Evolutionary conservation across 37 sponge, comb jelly and placozoan genomes (phyloP), one percentile per base, ranked within the genome.

Genomic region (Tethya wilhelma): DNA sequence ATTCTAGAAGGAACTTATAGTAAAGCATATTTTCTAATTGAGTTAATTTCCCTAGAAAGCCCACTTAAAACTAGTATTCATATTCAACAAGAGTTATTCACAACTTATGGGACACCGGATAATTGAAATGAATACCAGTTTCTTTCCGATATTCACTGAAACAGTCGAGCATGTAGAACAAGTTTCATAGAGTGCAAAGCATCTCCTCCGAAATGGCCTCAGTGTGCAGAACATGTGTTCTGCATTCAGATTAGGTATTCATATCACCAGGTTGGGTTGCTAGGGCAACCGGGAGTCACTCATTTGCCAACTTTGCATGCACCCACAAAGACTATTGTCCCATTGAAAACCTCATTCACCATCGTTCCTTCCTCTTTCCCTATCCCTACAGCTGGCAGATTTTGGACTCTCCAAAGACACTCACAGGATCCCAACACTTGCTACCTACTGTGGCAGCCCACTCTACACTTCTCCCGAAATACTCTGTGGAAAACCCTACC

Each of bases 381-480:
- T n/a, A n/a, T n/a, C n/a, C n/a, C n/a, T 11, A 45, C 49, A 93
- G 90, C 59, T 94, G 23, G 87, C 87, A 29, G 95, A 94, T 72
- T 94, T 94, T 77, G 95, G 95, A 8, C 71, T 94, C 63, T 90
- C 91, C 22, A 90, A 91, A 32, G 71, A 71, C 32, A 67, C 53
- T 79, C 64, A 40, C 14, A 28, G 81, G 25, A 49, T 63, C 30
- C 30, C 55, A 37, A 40, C 44, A 22, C 59, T 75, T 22, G 80
- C 84, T 33, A 94, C 91, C n/a, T 86, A 79, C 69, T 90, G 90
- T 71, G 94, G 94, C 46, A 84, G 86, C 56, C 80, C 90, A 20
- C 88, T 94, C 38, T 94, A 90, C 82, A 85, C 95, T 33, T 78
- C 87, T 58, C 94, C 95, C 4, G 95, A 94, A 39, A 94, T 94